Evolutionary conservation across 2,888 invertebrate species (phyloP).

Genomic region (Hypena proboscidalis): DNA sequence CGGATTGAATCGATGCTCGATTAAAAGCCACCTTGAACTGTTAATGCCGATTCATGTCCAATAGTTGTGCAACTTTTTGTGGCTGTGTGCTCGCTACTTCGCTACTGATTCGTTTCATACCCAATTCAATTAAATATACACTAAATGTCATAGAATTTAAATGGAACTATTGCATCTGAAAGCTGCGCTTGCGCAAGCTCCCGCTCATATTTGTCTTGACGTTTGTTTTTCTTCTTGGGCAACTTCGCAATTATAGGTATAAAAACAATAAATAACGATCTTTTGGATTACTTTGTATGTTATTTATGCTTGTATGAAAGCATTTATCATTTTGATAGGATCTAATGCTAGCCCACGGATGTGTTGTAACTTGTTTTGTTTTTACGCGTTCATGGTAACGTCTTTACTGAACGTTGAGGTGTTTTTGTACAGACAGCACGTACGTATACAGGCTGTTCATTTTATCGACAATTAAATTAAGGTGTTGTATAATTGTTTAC

Average conservation of each 20-base stretch:
- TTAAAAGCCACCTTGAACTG: constrained; percentile 70
- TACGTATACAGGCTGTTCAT: too few relatives aligned
- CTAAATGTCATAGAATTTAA: constrained; percentile 71
- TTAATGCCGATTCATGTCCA: constrained; percentile 56
- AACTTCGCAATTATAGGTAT: constrained; percentile 49
- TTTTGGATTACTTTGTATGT: constrained; percentile 42
- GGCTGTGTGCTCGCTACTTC: constrained; percentile 47
- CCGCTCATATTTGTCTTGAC: constrained; percentile 39
- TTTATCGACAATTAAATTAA: too few relatives aligned
- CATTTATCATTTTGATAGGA: constrained; percentile 44
- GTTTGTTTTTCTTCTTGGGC: constrained; percentile 50
- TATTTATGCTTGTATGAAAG: constrained; percentile 42
- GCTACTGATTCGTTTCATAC: constrained; percentile 65
- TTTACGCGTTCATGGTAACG: constrained; percentile 13
- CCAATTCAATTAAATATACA: constrained; percentile 75
- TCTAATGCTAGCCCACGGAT: constrained; percentile 35
- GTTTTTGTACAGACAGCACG: too few relatives aligned
- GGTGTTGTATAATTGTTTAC: constrained; percentile 11
- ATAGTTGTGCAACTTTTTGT: constrained; percentile 58
- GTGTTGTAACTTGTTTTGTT: constrained; percentile 38
- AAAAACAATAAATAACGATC: constrained; percentile 35
- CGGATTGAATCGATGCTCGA: constrained; percentile 51
- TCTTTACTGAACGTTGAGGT: constrained; percentile 9
- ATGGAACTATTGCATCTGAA: constrained; percentile 51
- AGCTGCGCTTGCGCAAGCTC: constrained; percentile 53